Evolutionary conservation across 2,888 invertebrate species (phyloP).

Genomic region (Autographa pulchrina): DNA sequence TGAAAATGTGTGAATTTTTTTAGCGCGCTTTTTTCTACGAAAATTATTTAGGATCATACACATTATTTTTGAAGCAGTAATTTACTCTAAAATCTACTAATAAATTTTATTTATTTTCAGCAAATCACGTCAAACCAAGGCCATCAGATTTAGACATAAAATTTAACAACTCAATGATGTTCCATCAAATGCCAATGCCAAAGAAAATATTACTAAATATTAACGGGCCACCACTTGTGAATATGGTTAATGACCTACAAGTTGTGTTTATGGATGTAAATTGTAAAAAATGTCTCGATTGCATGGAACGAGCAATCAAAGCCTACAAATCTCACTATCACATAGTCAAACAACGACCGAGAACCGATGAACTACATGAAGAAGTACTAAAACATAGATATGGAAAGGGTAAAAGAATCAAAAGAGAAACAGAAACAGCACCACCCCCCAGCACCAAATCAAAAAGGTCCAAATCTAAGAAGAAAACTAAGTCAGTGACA

Average conservation of each 20-base stretch:
- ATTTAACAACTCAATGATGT: constrained; percentile 34
- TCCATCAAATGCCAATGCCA: constrained; percentile 36
- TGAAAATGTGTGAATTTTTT: neutral
- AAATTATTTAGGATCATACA: too few relatives aligned
- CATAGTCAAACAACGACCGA: constrained; percentile 40
- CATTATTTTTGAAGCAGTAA: too few relatives aligned
- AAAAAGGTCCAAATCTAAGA: constrained; percentile 61
- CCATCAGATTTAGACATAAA: constrained; percentile 34
- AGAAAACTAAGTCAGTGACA: constrained; percentile 62
- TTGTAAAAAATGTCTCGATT: constrained; percentile 70
- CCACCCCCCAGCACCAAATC: constrained; percentile 31
- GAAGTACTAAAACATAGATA: constrained; percentile 57
- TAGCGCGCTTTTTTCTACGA: neutral
- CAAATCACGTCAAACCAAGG: constrained; percentile 7
- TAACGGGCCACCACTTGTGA: constrained; percentile 56
- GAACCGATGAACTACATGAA: constrained; percentile 58
- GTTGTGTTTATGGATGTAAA: constrained; percentile 63
- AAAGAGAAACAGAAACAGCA: constrained; percentile 54
- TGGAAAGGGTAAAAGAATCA: constrained; percentile 52
- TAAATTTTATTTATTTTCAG: constrained; percentile 17
- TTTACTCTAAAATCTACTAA: neutral
- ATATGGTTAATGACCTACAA: constrained; percentile 61
- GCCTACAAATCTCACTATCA: constrained; percentile 57
- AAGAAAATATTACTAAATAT: constrained; percentile 63
- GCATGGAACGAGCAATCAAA: constrained; percentile 74